Base-by-base conservation (phyloP, 2,888 invertebrate species). In the Eristalinus aeneus region DNA sequence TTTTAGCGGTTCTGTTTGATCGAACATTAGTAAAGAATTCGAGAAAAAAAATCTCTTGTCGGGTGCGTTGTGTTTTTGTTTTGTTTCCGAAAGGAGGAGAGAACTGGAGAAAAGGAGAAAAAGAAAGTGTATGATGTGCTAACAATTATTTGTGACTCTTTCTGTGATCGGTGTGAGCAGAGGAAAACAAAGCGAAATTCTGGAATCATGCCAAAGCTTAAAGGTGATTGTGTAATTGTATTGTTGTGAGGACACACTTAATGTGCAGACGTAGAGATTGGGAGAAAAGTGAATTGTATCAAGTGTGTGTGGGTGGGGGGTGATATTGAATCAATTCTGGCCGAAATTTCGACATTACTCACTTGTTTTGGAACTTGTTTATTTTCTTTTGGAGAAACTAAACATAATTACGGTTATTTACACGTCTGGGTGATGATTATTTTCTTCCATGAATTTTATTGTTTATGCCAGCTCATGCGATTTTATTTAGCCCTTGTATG, bases 131-230 rank as follows among this genome's bases (percentile, higher is more conserved):
- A 60, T 67, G 39, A 79, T 84, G 80, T 80, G 80, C 63, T 85
- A 32, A 77, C 73, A 76, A 81, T 85, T 81, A 85, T 85, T 73
- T 81, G 81, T 85, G 85, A 81, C 72, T 27, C 27, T 73, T 36
- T 68, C 32, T 77, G 85, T 68, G 72, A 68, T 68, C 77, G 68
- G 36, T 76, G 85, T 76, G 73, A 46, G 46, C 46, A 16, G 46
- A 46, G 16, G 16, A 8, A 22, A 20, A 46, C 56, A 39, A 73
- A 76, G 22, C 68, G 60, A 76, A 81, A 54, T 36, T 32, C 81
- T 85, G 85, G 85, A 85, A 81, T 64, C 61, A 85, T 85, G 85
- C 85, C 81, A 85, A 85, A 81, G 72, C 73, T 69, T 53, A 85
- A 80, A 85, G 85, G 85, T 85, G 85, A 81, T 68, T 72, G 56